Percentiles rank a stretch among this genome's conserved stretches.
These are phyloP conservation scores for Thalpophila matura DNA, from an alignment of 2,888 invertebrate species.

Conservation along the genomic window DNA sequence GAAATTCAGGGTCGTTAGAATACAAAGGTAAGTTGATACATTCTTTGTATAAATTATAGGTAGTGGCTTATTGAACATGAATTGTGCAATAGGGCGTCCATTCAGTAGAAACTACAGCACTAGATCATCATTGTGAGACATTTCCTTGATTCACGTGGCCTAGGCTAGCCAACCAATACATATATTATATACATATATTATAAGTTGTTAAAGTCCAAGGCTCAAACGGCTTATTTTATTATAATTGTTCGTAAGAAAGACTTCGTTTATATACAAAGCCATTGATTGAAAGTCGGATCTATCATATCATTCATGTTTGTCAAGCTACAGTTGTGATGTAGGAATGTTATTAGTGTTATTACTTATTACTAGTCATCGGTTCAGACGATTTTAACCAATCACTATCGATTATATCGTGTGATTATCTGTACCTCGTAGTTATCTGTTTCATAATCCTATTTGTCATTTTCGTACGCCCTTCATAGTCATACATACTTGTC, in stretches of 20 bases:
- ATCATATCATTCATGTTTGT: slow-evolving; percentile 28
- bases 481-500: background rate
- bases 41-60: slow-evolving; percentile 8
- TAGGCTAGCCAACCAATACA: slow-evolving; percentile 18
- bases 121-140: background rate
- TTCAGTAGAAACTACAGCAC: background rate
- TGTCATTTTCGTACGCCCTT: slow-evolving; percentile 1
- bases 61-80: background rate
- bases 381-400: slow-evolving; percentile 21
- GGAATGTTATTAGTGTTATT: slow-evolving; percentile 18
- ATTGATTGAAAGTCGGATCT: slow-evolving; percentile 34
- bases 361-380: slow-evolving; percentile 19
- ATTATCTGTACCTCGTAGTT: slow-evolving; percentile 17
- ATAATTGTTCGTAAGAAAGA: slow-evolving; percentile 46
- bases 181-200: slow-evolving; percentile 31
- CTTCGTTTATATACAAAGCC: slow-evolving; percentile 27
- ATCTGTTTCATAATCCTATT: slow-evolving; percentile 17
- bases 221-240: slow-evolving; percentile 36
- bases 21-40: slow-evolving; percentile 59
- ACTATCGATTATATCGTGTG: too few species aligned
- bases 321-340: slow-evolving; percentile 8
- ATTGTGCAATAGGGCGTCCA: slow-evolving; percentile 3
- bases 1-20: slow-evolving; percentile 56
- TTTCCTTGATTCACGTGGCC: slow-evolving; percentile 8
- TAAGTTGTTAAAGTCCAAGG: slow-evolving; percentile 29